These are phyloP conservation scores for Agrypnia vestita DNA, from an alignment of 1,140 invertebrate species.

Conservation along the genomic window DNA sequence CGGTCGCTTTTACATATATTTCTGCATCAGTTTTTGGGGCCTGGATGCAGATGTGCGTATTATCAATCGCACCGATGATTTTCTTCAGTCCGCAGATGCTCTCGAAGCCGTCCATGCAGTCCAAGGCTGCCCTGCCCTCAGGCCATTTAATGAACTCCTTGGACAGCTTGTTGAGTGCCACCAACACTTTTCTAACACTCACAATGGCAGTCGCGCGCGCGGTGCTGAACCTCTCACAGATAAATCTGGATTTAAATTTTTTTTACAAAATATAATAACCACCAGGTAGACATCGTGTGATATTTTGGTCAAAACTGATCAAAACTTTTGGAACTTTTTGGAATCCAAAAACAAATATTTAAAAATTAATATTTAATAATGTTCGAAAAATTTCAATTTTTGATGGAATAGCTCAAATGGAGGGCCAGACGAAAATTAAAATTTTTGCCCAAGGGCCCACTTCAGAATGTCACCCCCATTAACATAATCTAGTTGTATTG, in stretches of 20 bases:
- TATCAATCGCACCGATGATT: neutral
- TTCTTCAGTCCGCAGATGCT: neutral
- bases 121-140: neutral
- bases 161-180: neutral
- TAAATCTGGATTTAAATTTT: neutral
- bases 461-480: too few relatives aligned
- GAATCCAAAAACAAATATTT: too few relatives aligned
- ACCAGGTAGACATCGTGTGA: too few relatives aligned
- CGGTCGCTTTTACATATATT: neutral
- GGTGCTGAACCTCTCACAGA: constrained; percentile 15
- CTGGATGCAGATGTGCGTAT: constrained; percentile 1
- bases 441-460: too few relatives aligned
- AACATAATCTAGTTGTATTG: too few relatives aligned
- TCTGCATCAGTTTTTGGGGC: neutral
- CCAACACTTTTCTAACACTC: neutral
- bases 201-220: neutral
- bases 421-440: too few relatives aligned
- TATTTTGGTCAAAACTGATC: too few relatives aligned
- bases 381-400: too few relatives aligned
- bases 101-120: neutral
- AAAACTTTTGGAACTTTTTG: too few relatives aligned
- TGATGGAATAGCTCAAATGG: too few relatives aligned
- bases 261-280: too few relatives aligned
- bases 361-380: too few relatives aligned
- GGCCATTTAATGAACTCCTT: constrained; percentile 1